Evolutionary conservation across 2,888 invertebrate genomes (phyloP).

Genomic region (Alentia gelatinosa): DNA sequence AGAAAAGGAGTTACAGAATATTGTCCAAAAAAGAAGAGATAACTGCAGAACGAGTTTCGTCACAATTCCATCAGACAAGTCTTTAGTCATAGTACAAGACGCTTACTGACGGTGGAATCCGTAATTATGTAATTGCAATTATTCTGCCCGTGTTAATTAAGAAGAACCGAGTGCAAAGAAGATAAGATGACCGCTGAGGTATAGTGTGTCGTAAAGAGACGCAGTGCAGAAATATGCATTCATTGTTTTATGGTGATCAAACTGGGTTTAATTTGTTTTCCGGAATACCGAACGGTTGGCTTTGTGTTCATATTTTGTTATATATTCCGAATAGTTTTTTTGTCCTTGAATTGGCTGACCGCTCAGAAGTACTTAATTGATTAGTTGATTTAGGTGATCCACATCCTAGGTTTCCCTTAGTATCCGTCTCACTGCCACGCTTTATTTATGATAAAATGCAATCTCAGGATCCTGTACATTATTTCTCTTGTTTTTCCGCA

Average conservation of each 20-base stretch:
- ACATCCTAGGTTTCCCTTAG: background rate
- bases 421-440: background rate
- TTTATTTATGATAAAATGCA: slow-evolving; percentile 21
- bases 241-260: background rate
- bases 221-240: background rate
- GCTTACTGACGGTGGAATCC: background rate
- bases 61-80: background rate
- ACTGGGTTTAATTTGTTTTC: background rate
- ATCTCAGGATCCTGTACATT: background rate
- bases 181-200: background rate
- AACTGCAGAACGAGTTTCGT: background rate
- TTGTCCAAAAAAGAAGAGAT: background rate
- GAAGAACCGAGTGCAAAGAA: background rate
- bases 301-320: background rate
- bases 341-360: background rate
- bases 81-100: background rate
- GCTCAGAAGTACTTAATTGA: background rate
- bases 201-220: background rate
- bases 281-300: background rate
- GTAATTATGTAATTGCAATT: background rate
- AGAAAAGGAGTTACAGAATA: too few species aligned
- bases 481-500: background rate
- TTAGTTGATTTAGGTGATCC: background rate
- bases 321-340: background rate
- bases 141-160: background rate